Base-by-base conservation (phyloP, 2,113 vertebrate species). In the Neodon shergylaensis region DNA sequence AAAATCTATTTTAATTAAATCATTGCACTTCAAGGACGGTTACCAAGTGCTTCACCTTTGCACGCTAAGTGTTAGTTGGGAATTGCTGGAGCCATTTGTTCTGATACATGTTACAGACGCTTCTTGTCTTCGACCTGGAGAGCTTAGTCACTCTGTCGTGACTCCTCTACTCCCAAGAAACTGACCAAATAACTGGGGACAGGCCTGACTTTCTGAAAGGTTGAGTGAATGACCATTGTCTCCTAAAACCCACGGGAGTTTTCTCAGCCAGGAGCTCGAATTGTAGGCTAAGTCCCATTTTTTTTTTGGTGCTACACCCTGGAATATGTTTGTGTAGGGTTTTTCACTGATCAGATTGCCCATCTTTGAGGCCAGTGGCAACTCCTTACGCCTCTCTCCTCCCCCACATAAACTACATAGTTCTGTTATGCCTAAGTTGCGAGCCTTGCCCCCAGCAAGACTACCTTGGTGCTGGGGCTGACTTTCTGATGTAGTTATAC, bases 1-100 rank as follows among this genome's bases (percentile, higher is more conserved):
- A 98, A 97, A 98, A 97, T 98, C 97, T 97, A 98, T 95, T 96
- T 96, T 98, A 98, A 95, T 98, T 96, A 98, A 98, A 98, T 98
- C 96, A 93, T 95, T 97, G 91, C 58, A 92, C 97, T 98, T 98
- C 97, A 98, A 96, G 97, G 95, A 96, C 88, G 85, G 93, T 98
- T 98, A 97, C 95, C 94, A 96, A 98, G 95, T 97, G 73, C 68
- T 72, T 96, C 88, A 73, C 90, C 94, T 97, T 87, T 90, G 70
- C 98, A 79, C 89, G 90, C 77, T 96, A 96, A 96, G 92, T 96
- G 92, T 94, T 96, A 94, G 93, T 83, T 97, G 96, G 78, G 66
- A 95, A 85, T 87, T 97, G 93, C 24, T 26, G 92, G 92, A 74
- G 79, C 95, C 88, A 86, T 95, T 95, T 74, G 65, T 95, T 89